Evolutionary conservation across 1,140 invertebrate genomes (phyloP).

Genomic region (Eubasilissa regina): DNA sequence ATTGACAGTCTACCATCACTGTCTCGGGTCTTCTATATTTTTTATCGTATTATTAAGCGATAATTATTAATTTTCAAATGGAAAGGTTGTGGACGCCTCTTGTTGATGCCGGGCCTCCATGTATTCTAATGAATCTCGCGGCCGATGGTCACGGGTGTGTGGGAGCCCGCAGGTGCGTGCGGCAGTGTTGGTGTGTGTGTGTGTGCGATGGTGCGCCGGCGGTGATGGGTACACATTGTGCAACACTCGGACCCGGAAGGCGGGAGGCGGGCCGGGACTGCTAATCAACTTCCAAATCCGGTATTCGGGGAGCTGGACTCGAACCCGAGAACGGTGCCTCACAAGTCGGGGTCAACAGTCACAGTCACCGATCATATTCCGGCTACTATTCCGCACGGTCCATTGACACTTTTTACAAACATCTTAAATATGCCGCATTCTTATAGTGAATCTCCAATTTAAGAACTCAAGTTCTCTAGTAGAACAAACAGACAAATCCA

Average conservation of each 20-base stretch:
- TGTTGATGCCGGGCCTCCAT: not conserved
- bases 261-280: not conserved
- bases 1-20: no score
- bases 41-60: no score
- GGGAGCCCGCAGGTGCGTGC: not conserved
- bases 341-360: conserved; percentile 1
- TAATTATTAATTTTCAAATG: no score
- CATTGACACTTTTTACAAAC: no score
- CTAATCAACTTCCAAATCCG: conserved; percentile 31
- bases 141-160: not conserved
- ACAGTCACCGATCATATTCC: no score
- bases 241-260: conserved; percentile 8
- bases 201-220: not conserved
- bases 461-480: no score
- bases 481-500: no score
- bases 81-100: conserved; percentile 12
- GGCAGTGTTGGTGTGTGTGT: not conserved
- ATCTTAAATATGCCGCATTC: no score
- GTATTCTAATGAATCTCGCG: conserved; percentile 12
- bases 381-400: no score
- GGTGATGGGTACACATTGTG: not conserved
- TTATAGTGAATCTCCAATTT: no score
- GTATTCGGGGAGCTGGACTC: conserved; percentile 17
- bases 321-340: conserved; percentile 10
- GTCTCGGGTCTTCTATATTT: no score